Evolutionary conservation across 1,140 invertebrate genomes (phyloP), one percentile per base, ranked within the genome.

Genomic region (Aphis gossypii): DNA sequence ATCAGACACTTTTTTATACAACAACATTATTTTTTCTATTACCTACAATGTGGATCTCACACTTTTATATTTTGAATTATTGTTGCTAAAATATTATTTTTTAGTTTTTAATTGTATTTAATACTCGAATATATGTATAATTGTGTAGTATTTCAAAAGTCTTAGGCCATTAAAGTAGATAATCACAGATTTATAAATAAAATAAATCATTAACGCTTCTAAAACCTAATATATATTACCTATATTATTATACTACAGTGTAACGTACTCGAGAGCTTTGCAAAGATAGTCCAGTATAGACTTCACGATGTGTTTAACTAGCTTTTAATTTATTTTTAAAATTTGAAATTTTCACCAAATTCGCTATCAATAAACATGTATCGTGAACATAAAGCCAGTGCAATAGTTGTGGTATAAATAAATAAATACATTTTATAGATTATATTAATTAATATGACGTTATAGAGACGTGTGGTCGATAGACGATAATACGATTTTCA

Each of bases 201-300:
- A 21, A 38, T 82, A 38, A 38, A 82, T 7, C 18, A 20, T 38
- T 82, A 82, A 41, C 21, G 23, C 9, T 0, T 84, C 23, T 41
- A 14, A 23, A 7, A 83, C 41, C 18, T 9, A 44, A 25, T 86
- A 14, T 86, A 14, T 14, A 46, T 14, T 46, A 38, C 8, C 30
- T 44, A 41, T 86, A 38, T 25, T 30, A 86, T 30, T 44, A 14
- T 46, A 18, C 11, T 44, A 8, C 3, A 18, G 18, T 87, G 44
- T 48, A 35, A 88, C 86, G 0, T 88, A 88, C 86, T 46, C 51
- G 86, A 88, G 86, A 88, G 5, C 86, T 46, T 51, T 88, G 86
- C 30, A 88, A 51, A 2, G 86, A 88, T 20, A 88, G 46, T 11
- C 86, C 86, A 14, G 44, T 51, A 6, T 51, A 6, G 46, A 35